phyloP scores from a whole-genome alignment of 2,113 vertebrate species.

The Rattus norvegicus region GRCr8 NC_086025.1:35972501-35973000 shows the following conservation, averaged over 20 bases:
- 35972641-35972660: neutral
- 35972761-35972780: neutral
- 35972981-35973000: neutral
- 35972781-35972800: neutral
- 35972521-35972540: neutral
- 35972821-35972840: neutral
- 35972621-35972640: neutral
- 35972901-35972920: neutral
- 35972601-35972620: neutral
- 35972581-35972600: neutral
- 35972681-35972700: neutral
- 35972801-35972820: neutral
- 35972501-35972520: neutral
- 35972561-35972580: neutral
- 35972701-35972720: slow-evolving; percentile 3
- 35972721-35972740: neutral
- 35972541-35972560: neutral
- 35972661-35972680: neutral
- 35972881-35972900: neutral
- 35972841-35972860: neutral
- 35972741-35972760: neutral
- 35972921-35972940: too few species aligned
- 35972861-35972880: neutral
- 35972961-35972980: neutral
- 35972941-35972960: neutral